These are phyloP conservation scores for Ondatra zibethicus DNA, from an alignment of 2,113 vertebrate species.

Conservation along the genomic window DNA sequence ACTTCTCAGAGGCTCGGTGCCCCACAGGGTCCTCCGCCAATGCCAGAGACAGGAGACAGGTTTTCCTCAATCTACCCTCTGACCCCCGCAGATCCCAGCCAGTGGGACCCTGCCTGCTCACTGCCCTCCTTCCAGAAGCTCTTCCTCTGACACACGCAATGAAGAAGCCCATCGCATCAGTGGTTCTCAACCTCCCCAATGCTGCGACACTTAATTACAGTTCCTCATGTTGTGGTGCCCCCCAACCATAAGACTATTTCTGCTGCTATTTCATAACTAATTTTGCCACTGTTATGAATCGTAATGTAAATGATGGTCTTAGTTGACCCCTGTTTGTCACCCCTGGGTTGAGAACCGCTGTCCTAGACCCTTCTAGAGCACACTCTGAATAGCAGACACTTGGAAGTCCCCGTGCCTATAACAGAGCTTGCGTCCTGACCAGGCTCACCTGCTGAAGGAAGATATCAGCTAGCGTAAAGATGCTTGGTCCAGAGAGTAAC, in stretches of 20 bases:
- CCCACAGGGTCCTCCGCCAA: background rate
- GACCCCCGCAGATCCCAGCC: background rate
- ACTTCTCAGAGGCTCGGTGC: background rate
- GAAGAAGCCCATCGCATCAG: background rate
- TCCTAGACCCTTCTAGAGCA: background rate
- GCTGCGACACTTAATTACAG: background rate
- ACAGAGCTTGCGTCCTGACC: fast-evolving
- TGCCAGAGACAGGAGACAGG: background rate
- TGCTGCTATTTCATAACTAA: background rate
- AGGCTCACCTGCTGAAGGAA: background rate
- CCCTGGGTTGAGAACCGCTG: background rate
- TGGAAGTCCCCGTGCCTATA: fast-evolving
- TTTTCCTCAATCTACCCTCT: background rate
- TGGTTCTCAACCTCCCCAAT: background rate
- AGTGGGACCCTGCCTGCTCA: background rate
- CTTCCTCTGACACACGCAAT: background rate
- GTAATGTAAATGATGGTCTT: background rate
- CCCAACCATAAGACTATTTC: background rate
- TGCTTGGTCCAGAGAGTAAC: background rate
- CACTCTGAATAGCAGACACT: background rate
- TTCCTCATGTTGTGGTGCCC: background rate
- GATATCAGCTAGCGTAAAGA: background rate
- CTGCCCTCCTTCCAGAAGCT: background rate
- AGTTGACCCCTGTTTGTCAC: background rate
- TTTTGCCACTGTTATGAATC: background rate